Conservation (phyloP, 2,113 vertebrate species). For the Tringa solitaria region DNA sequence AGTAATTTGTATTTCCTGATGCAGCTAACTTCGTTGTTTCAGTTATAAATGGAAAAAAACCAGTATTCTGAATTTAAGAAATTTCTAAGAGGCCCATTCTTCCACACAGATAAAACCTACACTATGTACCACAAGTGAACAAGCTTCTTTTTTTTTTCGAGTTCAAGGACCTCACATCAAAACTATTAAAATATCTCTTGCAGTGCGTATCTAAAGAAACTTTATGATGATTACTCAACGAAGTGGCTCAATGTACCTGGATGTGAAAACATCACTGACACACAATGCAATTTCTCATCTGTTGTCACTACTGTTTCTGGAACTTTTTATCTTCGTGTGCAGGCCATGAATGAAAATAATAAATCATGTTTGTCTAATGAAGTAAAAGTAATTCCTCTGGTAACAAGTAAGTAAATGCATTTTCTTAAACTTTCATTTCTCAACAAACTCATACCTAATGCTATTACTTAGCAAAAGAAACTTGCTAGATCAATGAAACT, state of each 20-base stretch:
- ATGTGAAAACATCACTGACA: slow-evolving; percentile 37
- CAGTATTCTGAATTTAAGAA: not conserved
- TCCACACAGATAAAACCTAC: not conserved
- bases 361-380: slow-evolving; percentile 64
- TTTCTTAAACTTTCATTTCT: not conserved
- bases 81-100: not conserved
- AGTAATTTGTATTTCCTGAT: not conserved
- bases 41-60: not conserved
- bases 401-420: slow-evolving; percentile 34
- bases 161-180: not conserved
- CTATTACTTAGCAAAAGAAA: not conserved
- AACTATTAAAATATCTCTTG: not conserved
- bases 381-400: not conserved
- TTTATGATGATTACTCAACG: not conserved
- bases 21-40: not conserved
- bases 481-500: not conserved
- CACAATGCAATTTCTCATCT: slow-evolving; percentile 48
- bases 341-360: slow-evolving; percentile 6
- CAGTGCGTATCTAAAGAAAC: slow-evolving; percentile 28
- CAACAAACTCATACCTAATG: not conserved
- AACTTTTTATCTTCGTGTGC: slow-evolving; percentile 45
- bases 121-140: not conserved
- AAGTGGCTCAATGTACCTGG: slow-evolving; percentile 40
- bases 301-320: fast-evolving
- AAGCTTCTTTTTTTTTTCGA: not conserved